A percentile compares a stretch with the other conserved stretches of the same genome.
Conservation (phyloP, 2,888 invertebrate genomes). For the Pseudococcus jackbeardsleyi region DNA sequence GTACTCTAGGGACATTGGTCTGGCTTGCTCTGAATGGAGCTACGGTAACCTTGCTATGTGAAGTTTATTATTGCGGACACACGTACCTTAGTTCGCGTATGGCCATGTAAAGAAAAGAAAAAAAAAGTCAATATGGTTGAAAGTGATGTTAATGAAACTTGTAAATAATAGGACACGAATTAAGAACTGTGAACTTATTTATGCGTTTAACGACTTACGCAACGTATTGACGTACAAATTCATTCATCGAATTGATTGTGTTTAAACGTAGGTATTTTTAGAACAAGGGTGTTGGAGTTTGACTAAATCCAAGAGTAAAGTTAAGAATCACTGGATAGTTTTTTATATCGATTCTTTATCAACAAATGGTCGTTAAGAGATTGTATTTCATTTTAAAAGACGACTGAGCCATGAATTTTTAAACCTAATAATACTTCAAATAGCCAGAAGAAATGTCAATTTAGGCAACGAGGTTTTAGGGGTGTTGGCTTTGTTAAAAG, state of each 20-base stretch:
- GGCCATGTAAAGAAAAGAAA: neutral
- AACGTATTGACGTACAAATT: neutral
- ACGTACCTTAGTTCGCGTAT: neutral
- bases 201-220: conserved; percentile 10
- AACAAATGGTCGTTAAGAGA: neutral
- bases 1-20: neutral
- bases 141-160: conserved; percentile 29
- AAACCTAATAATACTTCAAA: conserved; percentile 11
- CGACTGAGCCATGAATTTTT: neutral
- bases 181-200: neutral
- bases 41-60: neutral
- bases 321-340: conserved; percentile 26
- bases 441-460: conserved; percentile 13
- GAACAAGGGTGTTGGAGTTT: neutral
- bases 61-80: neutral
- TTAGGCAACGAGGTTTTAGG: neutral
- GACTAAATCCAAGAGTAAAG: neutral
- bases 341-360: neutral
- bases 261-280: neutral
- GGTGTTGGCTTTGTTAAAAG: neutral
- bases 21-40: neutral
- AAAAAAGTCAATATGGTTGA: conserved; percentile 30
- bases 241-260: neutral
- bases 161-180: conserved; percentile 8
- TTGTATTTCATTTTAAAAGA: conserved; percentile 23